Evolutionary conservation across 2,888 invertebrate species (phyloP).

Genomic region (Pardosa pseudoannulata): DNA sequence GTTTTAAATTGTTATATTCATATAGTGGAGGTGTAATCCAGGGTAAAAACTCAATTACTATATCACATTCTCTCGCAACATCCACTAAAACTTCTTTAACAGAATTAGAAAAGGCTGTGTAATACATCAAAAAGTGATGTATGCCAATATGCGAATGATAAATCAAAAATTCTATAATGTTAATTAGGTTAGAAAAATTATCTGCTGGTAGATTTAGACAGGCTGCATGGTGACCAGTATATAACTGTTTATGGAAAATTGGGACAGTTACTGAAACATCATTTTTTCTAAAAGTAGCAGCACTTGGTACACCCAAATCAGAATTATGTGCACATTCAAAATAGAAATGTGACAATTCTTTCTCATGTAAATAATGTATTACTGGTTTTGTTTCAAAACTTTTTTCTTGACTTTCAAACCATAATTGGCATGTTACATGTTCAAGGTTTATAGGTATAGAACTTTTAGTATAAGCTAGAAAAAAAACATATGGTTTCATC

Average conservation of each 20-base stretch:
- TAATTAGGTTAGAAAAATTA: conserved; percentile 14
- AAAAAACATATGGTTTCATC: conserved; percentile 10
- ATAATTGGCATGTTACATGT: conserved; percentile 30
- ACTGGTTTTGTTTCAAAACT: neutral
- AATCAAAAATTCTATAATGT: conserved; percentile 45
- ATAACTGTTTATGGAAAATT: conserved; percentile 1
- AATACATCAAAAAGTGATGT: conserved; percentile 45
- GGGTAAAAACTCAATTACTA: conserved; percentile 26
- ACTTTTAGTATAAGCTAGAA: conserved; percentile 23
- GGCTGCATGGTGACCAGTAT: conserved; percentile 14
- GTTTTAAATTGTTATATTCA: neutral
- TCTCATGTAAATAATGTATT: neutral
- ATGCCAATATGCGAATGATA: conserved; percentile 43
- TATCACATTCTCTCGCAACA: conserved; percentile 21
- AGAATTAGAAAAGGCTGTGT: conserved; percentile 25
- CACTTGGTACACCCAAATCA: conserved; percentile 23
- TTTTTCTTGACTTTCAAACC: conserved; percentile 9
- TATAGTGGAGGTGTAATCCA: conserved; percentile 31
- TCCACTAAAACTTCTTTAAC: conserved; percentile 22
- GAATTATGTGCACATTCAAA: neutral
- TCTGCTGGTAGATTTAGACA: conserved; percentile 31
- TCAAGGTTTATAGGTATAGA: neutral
- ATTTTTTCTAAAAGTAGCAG: conserved; percentile 17
- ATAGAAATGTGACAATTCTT: neutral
- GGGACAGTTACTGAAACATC: conserved; percentile 24